Evolutionary conservation across 2,888 invertebrate species (phyloP), one percentile per base, ranked within the genome.

Genomic region (Trachelus iudaicus): DNA sequence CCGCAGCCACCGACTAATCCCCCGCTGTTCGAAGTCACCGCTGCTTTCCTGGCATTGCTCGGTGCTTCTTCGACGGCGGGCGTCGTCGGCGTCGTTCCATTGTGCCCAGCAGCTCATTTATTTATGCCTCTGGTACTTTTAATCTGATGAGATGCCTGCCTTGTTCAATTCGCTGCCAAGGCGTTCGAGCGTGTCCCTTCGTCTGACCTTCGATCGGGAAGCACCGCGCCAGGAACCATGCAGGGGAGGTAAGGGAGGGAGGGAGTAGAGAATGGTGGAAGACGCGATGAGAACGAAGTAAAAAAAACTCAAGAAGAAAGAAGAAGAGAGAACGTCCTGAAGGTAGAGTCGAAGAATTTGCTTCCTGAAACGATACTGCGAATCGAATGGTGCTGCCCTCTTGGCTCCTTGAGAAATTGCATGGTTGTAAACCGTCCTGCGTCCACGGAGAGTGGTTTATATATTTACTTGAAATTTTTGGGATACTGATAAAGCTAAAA

Each of bases 71-170:
- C 56, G 56, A 56, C 23, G 56, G 23, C 56, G 23, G 23, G 56
- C 56, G 56, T 56, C 56, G 56, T 56, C 56, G 23, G 56, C 56
- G 56, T 56, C 56, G 23, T 23, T 79, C 82, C 79, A 82, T 85
- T 85, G 86, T 85, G 73, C 81, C 78, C 81, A 77, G 81, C 84
- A 83, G 83, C 83, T 85, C 87, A 87, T 87, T 85, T 85, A 87
- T 87, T 86, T 85, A 84, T 84, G 87, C 85, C 85, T 84, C 85
- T 79, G 83, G 79, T 83, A 86, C 77, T 89, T 87, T 89, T 89
- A 89, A 89, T 90, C 88, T 81, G 86, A 89, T 88, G 86, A 89
- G 86, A 87, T 88, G 84, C 86, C 81, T 83, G 73, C 80, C 75
- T 23, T 56, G 56, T 56, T 56, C 23, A 23, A 9, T 15, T 56